Conservation (phyloP, 2,797 vertebrate genomes). For the Falco biarmicus region DNA sequence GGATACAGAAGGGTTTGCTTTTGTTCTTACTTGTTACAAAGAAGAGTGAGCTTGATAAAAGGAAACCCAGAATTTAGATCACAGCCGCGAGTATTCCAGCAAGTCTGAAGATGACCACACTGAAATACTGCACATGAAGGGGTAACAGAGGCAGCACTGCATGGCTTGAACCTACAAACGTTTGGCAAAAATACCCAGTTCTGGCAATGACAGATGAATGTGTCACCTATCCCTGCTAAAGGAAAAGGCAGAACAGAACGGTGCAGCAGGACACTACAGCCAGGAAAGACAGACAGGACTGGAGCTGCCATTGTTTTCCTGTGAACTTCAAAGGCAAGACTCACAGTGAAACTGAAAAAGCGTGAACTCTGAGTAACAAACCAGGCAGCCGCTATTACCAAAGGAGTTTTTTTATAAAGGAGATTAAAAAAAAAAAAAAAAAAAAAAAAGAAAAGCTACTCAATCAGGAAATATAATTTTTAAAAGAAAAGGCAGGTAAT, state of each 20-base stretch:
- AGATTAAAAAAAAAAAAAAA: neutral
- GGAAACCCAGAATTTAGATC: neutral
- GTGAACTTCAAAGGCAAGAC: neutral
- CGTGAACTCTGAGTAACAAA: neutral
- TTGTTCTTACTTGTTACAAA: neutral
- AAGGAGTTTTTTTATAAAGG: neutral
- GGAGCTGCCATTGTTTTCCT: accelerated
- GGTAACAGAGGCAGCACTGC: neutral
- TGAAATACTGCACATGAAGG: neutral
- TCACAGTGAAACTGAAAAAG: neutral
- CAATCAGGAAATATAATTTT: neutral
- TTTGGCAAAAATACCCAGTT: neutral
- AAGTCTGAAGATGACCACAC: neutral
- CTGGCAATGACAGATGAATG: neutral
- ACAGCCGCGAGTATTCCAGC: neutral
- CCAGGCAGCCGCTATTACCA: neutral
- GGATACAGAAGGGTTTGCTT: neutral
- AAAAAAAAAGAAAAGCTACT: neutral
- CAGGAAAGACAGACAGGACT: neutral
- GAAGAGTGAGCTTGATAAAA: neutral
- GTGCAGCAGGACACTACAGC: neutral
- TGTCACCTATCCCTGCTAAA: neutral
- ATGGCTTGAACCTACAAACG: neutral
- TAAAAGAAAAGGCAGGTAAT: neutral
- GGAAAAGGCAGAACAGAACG: neutral